These are phyloP conservation scores for Clivina fossor DNA, from an alignment of 2,888 invertebrate species.

Conservation along the genomic window DNA sequence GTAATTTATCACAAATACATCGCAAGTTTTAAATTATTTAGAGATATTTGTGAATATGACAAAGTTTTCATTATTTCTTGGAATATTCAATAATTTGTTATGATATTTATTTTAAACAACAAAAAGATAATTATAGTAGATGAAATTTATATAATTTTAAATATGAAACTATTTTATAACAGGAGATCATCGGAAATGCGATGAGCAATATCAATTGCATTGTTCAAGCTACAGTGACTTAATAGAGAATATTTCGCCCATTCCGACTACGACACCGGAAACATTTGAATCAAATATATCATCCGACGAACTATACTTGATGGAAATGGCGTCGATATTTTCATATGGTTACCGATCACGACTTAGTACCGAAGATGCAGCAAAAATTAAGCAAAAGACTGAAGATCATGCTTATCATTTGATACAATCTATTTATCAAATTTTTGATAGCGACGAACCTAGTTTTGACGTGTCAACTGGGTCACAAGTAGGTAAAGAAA, in stretches of 20 bases:
- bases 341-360: background rate
- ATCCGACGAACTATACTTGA: slow-evolving; percentile 3
- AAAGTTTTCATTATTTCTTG: too few relatives aligned
- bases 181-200: background rate
- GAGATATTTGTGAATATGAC: too few relatives aligned
- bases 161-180: too few relatives aligned
- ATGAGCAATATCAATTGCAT: background rate
- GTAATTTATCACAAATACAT: too few relatives aligned
- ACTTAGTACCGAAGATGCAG: background rate
- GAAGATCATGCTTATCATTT: slow-evolving; percentile 17
- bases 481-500: too few relatives aligned
- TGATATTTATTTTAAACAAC: too few relatives aligned
- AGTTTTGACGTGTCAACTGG: too few relatives aligned
- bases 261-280: too few relatives aligned
- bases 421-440: background rate
- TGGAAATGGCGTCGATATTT: background rate
- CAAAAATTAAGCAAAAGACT: slow-evolving; percentile 1
- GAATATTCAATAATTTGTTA: too few relatives aligned
- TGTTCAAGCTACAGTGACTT: slow-evolving; percentile 9
- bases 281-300: slow-evolving; percentile 1
- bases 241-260: slow-evolving; percentile 15
- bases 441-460: slow-evolving; percentile 16
- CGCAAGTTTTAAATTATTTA: too few relatives aligned
- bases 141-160: too few relatives aligned
- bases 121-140: too few relatives aligned